Base-by-base conservation (phyloP, 2,113 vertebrate species). In the Trichechus manatus region DNA sequence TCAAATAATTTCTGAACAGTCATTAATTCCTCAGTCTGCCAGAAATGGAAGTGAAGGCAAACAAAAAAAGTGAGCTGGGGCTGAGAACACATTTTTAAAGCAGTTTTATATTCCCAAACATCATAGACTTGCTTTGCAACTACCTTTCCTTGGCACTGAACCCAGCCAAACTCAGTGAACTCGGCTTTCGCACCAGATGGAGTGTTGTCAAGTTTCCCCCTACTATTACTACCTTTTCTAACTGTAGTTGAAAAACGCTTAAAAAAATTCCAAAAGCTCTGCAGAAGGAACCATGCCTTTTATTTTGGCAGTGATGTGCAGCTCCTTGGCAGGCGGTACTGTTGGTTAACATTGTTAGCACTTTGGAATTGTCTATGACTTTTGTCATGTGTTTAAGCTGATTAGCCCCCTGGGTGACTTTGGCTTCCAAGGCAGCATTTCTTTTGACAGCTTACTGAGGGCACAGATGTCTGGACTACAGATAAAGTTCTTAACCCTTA, bases 351-450 rank as follows among this genome's bases (percentile, higher is more conserved):
- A 31, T 89, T 79, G 53, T 94, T 90, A 96, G 84, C 81, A 44
- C 92, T 98, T 93, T 94, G 98, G 91, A 96, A 93, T 93, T 77
- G 87, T 81, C 91, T 79, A 44, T 80, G 97, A 90, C 89, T 98
- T 97, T 96, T 94, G 94, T 95, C 93, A 14, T 97, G 94, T 96
- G 80, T 97, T 97, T 97, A 97, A 95, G 95, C 93, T 97, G 98
- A 98, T 98, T 97, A 97, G 89, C 87, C 96, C 77, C 96, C 94
- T 94, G 96, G 83, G 96, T 98, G 89, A 95, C 72, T 98, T 97
- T 97, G 93, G 95, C 89, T 95, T 92, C 68, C 56, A 75, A 92
- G 75, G 53, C 75, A 82, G 39, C 56, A 19, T 95, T 95, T 96
- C 87, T 93, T 89, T 93, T 95, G 93, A 97, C 94, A 97, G 95